Base-by-base conservation (phyloP, 2,888 invertebrate genomes). In the Homarus gammarus region DNA sequence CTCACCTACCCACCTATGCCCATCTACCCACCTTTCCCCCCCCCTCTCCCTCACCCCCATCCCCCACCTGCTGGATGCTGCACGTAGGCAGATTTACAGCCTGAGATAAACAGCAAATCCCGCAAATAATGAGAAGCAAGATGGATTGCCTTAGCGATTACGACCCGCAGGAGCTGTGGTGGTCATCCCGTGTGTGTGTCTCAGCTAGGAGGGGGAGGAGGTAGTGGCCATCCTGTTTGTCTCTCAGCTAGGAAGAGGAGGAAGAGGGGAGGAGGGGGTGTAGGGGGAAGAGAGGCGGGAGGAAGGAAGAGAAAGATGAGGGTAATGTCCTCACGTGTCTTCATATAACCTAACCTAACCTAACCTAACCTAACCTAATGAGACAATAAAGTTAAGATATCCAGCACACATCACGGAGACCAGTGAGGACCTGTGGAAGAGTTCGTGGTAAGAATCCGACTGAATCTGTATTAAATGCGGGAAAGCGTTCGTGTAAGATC, bases 81-180 rank as follows among this genome's bases (percentile, higher is more conserved):
- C 81, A 82, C 64, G 81, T 82, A 61, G 81, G 64, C 81, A 82
- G 81, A 82, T 82, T 82, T 82, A 82, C 81, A 64, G 61, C 38
- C 56, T n/a, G 64, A 82, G 81, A 82, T 82, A 82, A 82, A 82
- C 81, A 82, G 81, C 81, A 82, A 82, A 82, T 82, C 81, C 81
- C 68, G 68, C 81, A 82, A 82, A 82, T 82, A 82, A 82, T 82
- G 81, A 82, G 81, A 82, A 82, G 81, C 81, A 82, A 82, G 81
- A 82, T 82, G 81, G 68, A 82, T 82, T 61, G 68, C 81, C 81
- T 56, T 33, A 15, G 56, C 81, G 81, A 56, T 68, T 82, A 82
- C 81, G 38, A 40, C 18, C 77, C 77, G 77, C 49, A 40, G 27
- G 77, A 51, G 77, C 44, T 44, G 49, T 77, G 77, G 44, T 44